Conservation (phyloP, 2,113 vertebrate genomes). For the Noturus placidus region DNA sequence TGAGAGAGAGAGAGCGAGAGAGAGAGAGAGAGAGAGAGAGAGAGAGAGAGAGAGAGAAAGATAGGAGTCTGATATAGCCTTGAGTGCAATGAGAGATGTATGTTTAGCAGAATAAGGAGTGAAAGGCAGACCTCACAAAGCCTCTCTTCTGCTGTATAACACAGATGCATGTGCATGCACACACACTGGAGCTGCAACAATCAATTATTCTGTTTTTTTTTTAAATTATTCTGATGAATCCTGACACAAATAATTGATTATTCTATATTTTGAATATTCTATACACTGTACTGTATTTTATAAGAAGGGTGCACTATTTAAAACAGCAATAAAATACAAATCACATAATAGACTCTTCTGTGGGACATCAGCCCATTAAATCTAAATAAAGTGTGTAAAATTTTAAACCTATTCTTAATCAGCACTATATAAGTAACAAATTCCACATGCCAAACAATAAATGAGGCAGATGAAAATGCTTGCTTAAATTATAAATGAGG, state of each 20-base stretch:
- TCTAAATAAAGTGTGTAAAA: not conserved
- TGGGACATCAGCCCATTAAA: not conserved
- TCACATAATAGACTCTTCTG: not conserved
- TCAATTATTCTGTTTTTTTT: not conserved
- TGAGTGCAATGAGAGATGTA: conserved; percentile 46
- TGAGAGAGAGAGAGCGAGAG: not conserved
- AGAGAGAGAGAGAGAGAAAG: not conserved
- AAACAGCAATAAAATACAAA: not conserved
- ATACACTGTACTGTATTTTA: not conserved
- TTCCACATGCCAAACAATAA: not conserved
- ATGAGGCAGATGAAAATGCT: not conserved
- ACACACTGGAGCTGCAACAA: not conserved
- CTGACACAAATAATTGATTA: not conserved
- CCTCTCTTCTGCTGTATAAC: conserved; percentile 1
- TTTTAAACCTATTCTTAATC: not conserved
- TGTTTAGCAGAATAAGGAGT: conserved; percentile 45
- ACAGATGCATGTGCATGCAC: conserved; percentile 3
- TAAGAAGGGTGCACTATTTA: not conserved
- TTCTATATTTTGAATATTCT: not conserved
- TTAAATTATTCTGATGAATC: not conserved
- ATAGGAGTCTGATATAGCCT: conserved; percentile 22
- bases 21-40: not conserved
- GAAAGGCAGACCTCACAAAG: conserved; percentile 47
- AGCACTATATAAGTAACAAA: not conserved
- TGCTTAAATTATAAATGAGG: not conserved